These are phyloP conservation scores for Tachina fera DNA, from an alignment of 2,888 invertebrate genomes.

Conservation along the genomic window DNA sequence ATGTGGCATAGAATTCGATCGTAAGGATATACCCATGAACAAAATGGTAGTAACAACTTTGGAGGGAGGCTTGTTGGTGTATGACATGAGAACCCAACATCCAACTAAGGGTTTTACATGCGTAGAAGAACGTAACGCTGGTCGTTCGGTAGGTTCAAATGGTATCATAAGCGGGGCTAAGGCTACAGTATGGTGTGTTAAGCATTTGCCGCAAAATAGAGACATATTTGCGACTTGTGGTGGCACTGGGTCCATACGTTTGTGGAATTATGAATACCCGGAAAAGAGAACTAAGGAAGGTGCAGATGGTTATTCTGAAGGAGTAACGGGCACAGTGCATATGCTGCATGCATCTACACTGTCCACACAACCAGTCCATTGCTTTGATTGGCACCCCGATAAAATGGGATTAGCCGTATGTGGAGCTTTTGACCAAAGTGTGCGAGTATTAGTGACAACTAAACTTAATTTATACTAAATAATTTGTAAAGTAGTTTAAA, in stretches of 20 bases:
- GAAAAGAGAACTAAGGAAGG: conserved; percentile 88
- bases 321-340: conserved; percentile 90
- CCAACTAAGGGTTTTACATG: conserved; percentile 92
- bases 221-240: conserved; percentile 96
- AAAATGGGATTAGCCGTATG: conserved; percentile 94
- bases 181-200: conserved; percentile 94
- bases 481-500: neutral
- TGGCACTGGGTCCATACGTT: conserved; percentile 93
- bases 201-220: conserved; percentile 96
- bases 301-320: conserved; percentile 88
- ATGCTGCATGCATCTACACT: conserved; percentile 91
- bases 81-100: conserved; percentile 94
- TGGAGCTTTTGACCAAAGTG: conserved; percentile 95
- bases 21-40: conserved; percentile 97
- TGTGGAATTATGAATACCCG: conserved; percentile 99
- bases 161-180: conserved; percentile 85
- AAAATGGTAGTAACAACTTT: conserved; percentile 95
- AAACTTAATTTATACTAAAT: conserved; percentile 88
- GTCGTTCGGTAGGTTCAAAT: conserved; percentile 82
- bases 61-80: conserved; percentile 95
- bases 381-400: conserved; percentile 96
- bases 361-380: conserved; percentile 93
- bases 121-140: conserved; percentile 83
- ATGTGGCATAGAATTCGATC: conserved; percentile 94
- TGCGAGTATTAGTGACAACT: conserved; percentile 93